Base-by-base conservation (phyloP, 1,140 invertebrate genomes). In the Drosophila arawakana region DNA sequence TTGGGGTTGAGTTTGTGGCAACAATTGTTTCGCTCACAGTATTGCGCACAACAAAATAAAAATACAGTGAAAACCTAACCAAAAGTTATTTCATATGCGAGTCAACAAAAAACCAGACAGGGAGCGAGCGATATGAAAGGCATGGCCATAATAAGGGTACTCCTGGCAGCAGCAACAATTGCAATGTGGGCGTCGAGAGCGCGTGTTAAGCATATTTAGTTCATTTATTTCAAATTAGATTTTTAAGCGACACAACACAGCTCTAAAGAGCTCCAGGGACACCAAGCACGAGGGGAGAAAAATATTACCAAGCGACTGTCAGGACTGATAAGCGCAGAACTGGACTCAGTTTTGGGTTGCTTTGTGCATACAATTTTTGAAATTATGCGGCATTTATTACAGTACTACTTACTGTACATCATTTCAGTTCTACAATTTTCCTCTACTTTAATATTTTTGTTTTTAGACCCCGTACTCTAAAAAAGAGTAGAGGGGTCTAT, bases 201-300 rank as follows among this genome's bases (percentile, higher is more conserved):
- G 84, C 89, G 89, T 91, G 89, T 91, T 91, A 91, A 91, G 89
- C 89, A 91, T 91, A 91, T 91, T 91, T 91, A 91, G 89, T 91
- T 91, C 89, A 91, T 91, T 91, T 91, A 91, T 91, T 91, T 89
- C 81, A 91, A 91, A 91, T 89, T 91, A 91, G 89, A 91, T 91
- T 89, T 81, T 77, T 81, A 73, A 63, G 81, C 81, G 71, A 75
- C 76, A 83, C 59, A 55, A 60, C 60, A 61, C 72, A 41, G 35
- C 13, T 9, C 37, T 49, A 30, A 30, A 30, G 57, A 50, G 30
- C 72, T 15, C 21, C 25, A 34, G 58, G 70, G 67, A 55, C 57
- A 49, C 25, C 3, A 30, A 30, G 0, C 25, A 30, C 18, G 18
- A 21, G 6, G 25, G 13, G 59, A 25, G 30, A 7, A 58, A 59